Conservation (phyloP, 1,140 invertebrate genomes). For the Temnothorax longispinosus region DNA sequence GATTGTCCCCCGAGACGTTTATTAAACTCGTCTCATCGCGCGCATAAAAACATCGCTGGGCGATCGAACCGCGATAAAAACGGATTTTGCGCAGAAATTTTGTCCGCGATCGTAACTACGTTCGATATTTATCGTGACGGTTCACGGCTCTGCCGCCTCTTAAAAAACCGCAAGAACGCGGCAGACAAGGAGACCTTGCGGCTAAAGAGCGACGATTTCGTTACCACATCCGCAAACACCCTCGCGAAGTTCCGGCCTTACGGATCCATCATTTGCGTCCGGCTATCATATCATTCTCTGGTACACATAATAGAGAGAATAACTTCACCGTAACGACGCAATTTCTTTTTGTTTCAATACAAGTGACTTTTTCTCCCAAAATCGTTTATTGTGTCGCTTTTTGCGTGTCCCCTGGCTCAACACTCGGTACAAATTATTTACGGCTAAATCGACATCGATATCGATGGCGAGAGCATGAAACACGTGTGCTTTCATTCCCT, state of each 20-base stretch:
- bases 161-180: constrained; percentile 52
- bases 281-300: constrained; percentile 3
- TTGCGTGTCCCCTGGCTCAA: not conserved
- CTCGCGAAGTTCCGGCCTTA: constrained; percentile 66
- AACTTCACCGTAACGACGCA: not conserved
- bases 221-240: constrained; percentile 72
- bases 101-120: constrained; percentile 23
- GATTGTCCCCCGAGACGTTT: constrained; percentile 46
- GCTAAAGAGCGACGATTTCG: constrained; percentile 59
- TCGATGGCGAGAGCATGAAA: not conserved
- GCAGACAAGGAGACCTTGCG: constrained; percentile 61
- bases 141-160: constrained; percentile 20
- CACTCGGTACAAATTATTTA: not conserved
- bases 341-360: not conserved
- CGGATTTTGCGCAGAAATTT: constrained; percentile 46
- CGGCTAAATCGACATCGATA: not conserved
- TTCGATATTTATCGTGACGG: constrained; percentile 57
- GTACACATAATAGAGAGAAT: not conserved
- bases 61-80: constrained; percentile 49
- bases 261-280: constrained; percentile 33
- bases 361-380: not conserved
- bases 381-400: not conserved
- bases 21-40: constrained; percentile 50
- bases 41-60: constrained; percentile 26
- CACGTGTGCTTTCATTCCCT: not conserved